Evolutionary conservation across 1,140 invertebrate species (phyloP).

Genomic region (Meloidogyne hapla): DNA sequence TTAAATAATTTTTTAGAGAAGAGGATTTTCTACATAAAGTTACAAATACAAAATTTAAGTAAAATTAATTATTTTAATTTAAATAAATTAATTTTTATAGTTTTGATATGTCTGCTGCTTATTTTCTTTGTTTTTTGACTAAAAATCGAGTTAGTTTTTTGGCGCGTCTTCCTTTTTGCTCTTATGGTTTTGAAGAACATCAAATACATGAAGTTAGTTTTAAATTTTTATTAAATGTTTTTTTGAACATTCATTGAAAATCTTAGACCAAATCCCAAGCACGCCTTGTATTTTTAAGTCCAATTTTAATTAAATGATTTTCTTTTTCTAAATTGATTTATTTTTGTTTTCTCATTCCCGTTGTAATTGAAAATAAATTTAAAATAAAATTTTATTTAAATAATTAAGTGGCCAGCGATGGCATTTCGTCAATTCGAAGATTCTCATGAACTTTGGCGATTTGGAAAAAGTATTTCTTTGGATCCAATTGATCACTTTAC

Average conservation of each 20-base stretch:
- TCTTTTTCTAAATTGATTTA: too few relatives aligned
- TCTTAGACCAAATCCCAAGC: too few relatives aligned
- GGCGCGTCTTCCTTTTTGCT: slow-evolving; percentile 14
- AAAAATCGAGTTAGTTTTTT: slow-evolving; percentile 17
- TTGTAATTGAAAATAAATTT: too few relatives aligned
- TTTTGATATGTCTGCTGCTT: slow-evolving; percentile 12
- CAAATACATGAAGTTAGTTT: slow-evolving; percentile 9
- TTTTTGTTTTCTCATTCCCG: too few relatives aligned
- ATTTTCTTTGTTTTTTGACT: slow-evolving; percentile 20
- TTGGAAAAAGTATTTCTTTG: neutral
- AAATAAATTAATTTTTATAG: neutral
- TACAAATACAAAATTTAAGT: slow-evolving; percentile 22
- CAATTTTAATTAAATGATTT: too few relatives aligned
- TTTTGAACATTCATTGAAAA: too few relatives aligned
- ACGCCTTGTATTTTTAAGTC: too few relatives aligned
- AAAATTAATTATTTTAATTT: neutral
- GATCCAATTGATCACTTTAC: slow-evolving; percentile 18
- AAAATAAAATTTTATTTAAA: neutral
- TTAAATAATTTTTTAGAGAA: neutral
- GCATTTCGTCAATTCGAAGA: slow-evolving; percentile 17
- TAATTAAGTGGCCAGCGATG: slow-evolving; percentile 5
- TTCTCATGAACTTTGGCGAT: slow-evolving; percentile 1
- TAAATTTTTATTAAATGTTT: too few relatives aligned
- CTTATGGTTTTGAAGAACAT: slow-evolving; percentile 17
- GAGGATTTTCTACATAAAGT: slow-evolving; percentile 14